Evolutionary conservation across 2,888 invertebrate species (phyloP), one percentile per base, ranked within the genome.

Genomic region (Pegoplata infirma): DNA sequence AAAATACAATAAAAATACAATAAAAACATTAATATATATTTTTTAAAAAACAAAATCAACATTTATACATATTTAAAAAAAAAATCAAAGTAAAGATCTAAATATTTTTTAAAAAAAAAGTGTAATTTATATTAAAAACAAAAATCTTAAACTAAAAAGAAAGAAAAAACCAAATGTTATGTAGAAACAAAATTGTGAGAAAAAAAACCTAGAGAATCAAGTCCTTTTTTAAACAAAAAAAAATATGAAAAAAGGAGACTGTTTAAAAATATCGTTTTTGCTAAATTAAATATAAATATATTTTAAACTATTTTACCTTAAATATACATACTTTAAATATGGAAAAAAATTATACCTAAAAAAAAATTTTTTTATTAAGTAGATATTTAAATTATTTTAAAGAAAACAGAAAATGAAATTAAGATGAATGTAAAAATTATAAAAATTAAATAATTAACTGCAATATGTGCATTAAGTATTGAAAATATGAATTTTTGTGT

Each of bases 21-120:
- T n/a, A n/a, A n/a, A n/a, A n/a, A n/a, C n/a, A 46, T 8, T 14
- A 10, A 47, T 10, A 36, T 19, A n/a, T 17, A n/a, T 23, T 23
- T 64, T 46, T 14, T 32, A 40, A 47, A 21, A 21, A 12, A 23
- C 10, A 58, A 40, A 49, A 12, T 49, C 7, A 56, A 69, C 12
- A 36, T 49, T 36, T 55, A 47, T 44, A 46, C 44, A 72, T 17
- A 74, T n/a, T n/a, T n/a, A n/a, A n/a, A n/a, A n/a, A n/a, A n/a
- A n/a, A n/a, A n/a, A n/a, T n/a, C n/a, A n/a, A n/a, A n/a, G n/a
- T 28, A 47, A 28, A 59, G 17, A 25, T 59, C 66, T 32, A 36
- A n/a, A 56, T n/a, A 64, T 19, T 32, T 40, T n/a, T 40, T 40
- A 40, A 3, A 40, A 12, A 40, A n/a, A 40, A 40, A 25, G 25